Base-by-base conservation (phyloP, 2,113 vertebrate genomes). In the Herpailurus yagouaroundi region DNA sequence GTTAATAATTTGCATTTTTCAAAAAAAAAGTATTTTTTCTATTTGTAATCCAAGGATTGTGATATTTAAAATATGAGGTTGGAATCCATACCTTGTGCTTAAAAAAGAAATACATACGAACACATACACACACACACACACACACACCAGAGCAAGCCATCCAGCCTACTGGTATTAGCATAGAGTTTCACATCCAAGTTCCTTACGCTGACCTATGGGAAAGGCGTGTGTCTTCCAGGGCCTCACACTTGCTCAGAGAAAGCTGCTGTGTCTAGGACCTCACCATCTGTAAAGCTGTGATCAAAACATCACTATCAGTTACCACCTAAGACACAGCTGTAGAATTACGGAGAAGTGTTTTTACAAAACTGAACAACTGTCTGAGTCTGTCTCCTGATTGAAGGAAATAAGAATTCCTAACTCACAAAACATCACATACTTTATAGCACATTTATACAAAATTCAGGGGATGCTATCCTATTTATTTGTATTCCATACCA, bases 281-380 rank as follows among this genome's bases (percentile, higher is more conserved):
- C 91, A 45, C 74, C 96, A 87, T 96, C 90, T 92, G 81, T 87
- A 92, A 84, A 86, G 41, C 93, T 74, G 41, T 14, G 81, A 95
- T 91, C 91, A 97, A 95, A 98, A 95, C 66, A 97, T 93, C 55
- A 80, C 97, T 94, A 96, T 96, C 92, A 73, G 83, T 97, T 97
- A 97, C 88, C n/a, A 41, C 92, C 66, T 71, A 95, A 88, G 80
- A 92, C 83, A 95, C 96, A 98, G 98, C 96, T 98, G 93, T 90
- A 93, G 81, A 94, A 93, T 92, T 91, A 95, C 6, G 14, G n/a
- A 95, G 77, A 82, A 57, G 13, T 33, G 52, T 81, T 96, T 94
- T 92, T 77, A 85, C 18, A 89, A 91, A 97, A 95, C 93, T 66
- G 77, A 94, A 68, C 85, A 90, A 88, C 91, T 97, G 91, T 94